Conservation (phyloP, 2,888 invertebrate species). For the Macrophya annulata region DNA sequence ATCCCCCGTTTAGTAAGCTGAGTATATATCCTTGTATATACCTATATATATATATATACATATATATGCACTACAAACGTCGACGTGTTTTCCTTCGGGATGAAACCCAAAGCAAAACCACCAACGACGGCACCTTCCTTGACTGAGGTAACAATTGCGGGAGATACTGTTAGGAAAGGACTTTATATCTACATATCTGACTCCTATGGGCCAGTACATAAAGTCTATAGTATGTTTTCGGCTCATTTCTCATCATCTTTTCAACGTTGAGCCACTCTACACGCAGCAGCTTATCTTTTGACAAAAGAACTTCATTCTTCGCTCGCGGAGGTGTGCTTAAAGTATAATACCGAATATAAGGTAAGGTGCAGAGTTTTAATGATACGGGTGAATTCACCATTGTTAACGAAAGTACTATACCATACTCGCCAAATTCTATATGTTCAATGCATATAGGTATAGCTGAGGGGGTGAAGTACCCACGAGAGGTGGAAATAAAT, state of each 20-base stretch:
- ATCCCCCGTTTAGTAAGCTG: constrained; percentile 20
- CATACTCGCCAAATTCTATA: not conserved
- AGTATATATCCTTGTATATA: not conserved
- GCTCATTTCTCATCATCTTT: constrained; percentile 36
- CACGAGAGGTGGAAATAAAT: not conserved
- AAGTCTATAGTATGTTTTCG: not conserved
- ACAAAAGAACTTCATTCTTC: constrained; percentile 14
- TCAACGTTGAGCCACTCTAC: constrained; percentile 11
- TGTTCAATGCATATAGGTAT: not conserved
- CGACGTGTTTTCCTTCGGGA: constrained; percentile 3
- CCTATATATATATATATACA: too few species aligned
- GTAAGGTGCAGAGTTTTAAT: constrained; percentile 25
- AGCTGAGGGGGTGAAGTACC: not conserved
- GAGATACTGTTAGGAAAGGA: not conserved
- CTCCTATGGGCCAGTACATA: not conserved
- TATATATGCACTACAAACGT: not conserved
- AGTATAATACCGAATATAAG: constrained; percentile 30
- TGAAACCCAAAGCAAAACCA: not conserved
- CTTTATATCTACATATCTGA: not conserved
- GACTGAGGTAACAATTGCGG: not conserved
- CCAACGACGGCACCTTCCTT: not conserved
- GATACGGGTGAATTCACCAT: not conserved
- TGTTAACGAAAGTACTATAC: not conserved
- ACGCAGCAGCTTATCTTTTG: constrained; percentile 41
- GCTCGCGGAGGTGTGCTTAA: not conserved